These are phyloP conservation scores for Spinus pinus DNA, from an alignment of 2,797 vertebrate species.

Conservation along the genomic window DNA sequence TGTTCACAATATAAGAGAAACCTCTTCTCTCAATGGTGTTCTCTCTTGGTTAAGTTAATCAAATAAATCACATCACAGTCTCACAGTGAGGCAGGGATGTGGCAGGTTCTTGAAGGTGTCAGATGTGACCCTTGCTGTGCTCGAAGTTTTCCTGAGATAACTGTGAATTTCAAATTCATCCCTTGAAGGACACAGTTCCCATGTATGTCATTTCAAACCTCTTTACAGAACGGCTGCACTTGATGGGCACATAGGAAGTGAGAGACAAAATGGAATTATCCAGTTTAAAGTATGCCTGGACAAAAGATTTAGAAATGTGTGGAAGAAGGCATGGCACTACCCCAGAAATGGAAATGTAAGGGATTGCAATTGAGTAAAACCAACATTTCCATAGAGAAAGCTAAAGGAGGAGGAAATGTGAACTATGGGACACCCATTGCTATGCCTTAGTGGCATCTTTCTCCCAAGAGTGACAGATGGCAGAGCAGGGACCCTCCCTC, in stretches of 20 bases:
- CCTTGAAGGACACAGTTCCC: background rate
- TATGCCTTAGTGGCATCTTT: background rate
- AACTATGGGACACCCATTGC: background rate
- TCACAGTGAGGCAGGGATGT: background rate
- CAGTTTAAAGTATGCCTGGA: background rate
- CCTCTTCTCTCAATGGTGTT: background rate
- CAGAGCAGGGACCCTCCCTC: background rate
- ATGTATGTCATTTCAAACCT: background rate
- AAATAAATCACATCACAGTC: background rate
- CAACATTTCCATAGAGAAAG: background rate
- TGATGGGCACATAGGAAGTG: background rate
- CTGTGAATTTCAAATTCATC: background rate
- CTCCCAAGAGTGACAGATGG: fast-evolving
- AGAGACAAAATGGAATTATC: background rate
- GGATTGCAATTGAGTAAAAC: background rate
- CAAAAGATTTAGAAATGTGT: background rate
- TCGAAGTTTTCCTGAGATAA: background rate
- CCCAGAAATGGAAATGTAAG: background rate
- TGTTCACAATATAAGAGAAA: background rate
- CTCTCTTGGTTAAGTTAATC: background rate
- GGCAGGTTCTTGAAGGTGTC: background rate
- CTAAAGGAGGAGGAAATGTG: background rate
- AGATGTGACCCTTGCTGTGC: background rate
- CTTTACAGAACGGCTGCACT: background rate
- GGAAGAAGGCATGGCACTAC: background rate